phyloP scores from a whole-genome alignment of 2,113 vertebrate genomes.

The Colinus virginianus region DNA sequence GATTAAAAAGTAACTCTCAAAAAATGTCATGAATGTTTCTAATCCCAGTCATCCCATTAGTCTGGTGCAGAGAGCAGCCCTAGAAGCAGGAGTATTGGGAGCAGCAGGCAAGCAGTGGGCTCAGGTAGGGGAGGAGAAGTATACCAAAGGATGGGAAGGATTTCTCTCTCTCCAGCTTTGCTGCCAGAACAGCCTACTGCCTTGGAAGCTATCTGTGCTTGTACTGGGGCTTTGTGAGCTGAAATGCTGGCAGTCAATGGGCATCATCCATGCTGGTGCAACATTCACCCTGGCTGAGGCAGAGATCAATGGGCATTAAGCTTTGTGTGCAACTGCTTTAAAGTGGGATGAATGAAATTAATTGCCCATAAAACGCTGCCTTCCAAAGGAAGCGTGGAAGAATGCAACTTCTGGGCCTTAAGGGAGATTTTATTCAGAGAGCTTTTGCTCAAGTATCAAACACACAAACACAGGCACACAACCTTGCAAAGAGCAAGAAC shows the following conservation, averaged over 20 bases:
- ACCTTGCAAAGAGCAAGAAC: not conserved
- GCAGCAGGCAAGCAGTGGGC: not conserved
- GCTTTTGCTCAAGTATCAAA: not conserved
- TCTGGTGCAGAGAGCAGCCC: not conserved
- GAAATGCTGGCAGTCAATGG: not conserved
- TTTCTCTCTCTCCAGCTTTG: not conserved
- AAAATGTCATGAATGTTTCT: not conserved
- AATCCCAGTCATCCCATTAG: not conserved
- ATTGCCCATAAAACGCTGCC: not conserved
- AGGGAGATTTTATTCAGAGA: not conserved
- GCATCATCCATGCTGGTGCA: not conserved
- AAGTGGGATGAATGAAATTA: constrained; percentile 10
- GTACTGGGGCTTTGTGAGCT: not conserved
- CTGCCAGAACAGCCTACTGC: not conserved
- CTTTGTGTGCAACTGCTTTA: not conserved
- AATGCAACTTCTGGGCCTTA: not conserved
- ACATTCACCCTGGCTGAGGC: not conserved
- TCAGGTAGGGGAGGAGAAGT: not conserved
- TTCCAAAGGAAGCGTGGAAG: not conserved
- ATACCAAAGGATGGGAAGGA: not conserved
- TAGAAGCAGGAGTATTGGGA: not conserved
- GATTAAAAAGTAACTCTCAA: not conserved
- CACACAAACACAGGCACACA: not conserved
- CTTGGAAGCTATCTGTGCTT: not conserved
- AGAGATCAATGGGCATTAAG: not conserved